phyloP scores from a whole-genome alignment of 2,797 vertebrate genomes.

The Falco novaeseelandiae region DNA sequence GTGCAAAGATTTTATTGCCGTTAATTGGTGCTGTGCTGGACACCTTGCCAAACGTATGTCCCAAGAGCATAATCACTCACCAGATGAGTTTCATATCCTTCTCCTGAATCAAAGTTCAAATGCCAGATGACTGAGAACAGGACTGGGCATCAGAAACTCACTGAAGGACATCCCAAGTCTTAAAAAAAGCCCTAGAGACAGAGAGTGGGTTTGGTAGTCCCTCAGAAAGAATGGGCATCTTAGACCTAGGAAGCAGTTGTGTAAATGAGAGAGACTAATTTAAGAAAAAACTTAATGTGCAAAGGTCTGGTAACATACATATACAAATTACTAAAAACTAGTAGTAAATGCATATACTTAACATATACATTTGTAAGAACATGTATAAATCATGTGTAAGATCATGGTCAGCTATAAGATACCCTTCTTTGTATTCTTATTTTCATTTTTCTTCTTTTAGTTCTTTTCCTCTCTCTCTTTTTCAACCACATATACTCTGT shows the following conservation, averaged over 20 bases:
- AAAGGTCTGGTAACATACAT: not conserved
- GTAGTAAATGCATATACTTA: not conserved
- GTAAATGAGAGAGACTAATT: not conserved
- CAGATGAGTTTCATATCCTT: not conserved
- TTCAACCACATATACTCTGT: not conserved
- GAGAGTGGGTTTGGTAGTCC: not conserved
- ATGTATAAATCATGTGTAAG: not conserved
- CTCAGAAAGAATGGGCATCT: not conserved
- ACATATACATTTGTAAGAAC: not conserved
- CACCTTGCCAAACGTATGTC: not conserved
- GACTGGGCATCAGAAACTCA: not conserved
- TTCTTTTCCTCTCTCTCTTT: not conserved
- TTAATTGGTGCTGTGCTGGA: not conserved
- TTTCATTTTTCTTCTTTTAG: not conserved
- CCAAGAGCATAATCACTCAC: not conserved
- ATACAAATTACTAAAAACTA: not conserved
- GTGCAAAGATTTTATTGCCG: not conserved
- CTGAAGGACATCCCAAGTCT: fast-evolving
- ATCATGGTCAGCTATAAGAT: not conserved
- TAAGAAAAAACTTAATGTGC: not conserved
- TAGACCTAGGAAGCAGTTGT: not conserved
- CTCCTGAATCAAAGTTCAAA: not conserved
- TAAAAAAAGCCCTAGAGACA: not conserved
- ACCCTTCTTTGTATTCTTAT: not conserved
- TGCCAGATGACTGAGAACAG: not conserved